phyloP scores from a whole-genome alignment of 1,140 invertebrate genomes.

The Pemphigus obesinymphae region DNA sequence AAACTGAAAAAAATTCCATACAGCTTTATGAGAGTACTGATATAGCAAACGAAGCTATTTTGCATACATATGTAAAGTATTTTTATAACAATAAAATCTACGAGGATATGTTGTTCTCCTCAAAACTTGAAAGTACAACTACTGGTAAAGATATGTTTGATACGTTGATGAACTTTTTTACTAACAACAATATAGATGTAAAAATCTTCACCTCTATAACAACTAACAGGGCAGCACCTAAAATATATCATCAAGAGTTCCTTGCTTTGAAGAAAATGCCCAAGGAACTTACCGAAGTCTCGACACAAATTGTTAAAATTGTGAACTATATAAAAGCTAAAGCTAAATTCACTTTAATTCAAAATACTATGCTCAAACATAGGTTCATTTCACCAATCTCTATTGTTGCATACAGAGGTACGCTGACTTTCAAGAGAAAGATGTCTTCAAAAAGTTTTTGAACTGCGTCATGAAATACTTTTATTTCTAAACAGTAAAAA shows the following conservation, averaged over 20 bases:
- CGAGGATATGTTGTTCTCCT: not conserved
- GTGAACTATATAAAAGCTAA: constrained; percentile 20
- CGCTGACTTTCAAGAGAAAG: constrained; percentile 9
- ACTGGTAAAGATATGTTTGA: not conserved
- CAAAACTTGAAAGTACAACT: not conserved
- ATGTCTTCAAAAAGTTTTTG: not conserved
- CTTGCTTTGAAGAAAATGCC: constrained; percentile 49
- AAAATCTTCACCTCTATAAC: not conserved
- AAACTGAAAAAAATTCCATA: too few species aligned
- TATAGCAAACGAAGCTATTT: too few species aligned
- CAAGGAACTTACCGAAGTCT: constrained; percentile 45
- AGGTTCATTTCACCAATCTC: not conserved
- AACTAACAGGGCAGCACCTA: not conserved
- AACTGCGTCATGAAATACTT: constrained; percentile 7
- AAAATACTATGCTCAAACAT: constrained; percentile 11
- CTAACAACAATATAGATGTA: not conserved
- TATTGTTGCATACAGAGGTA: constrained; percentile 13
- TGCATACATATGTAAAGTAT: not conserved
- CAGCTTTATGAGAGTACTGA: too few species aligned
- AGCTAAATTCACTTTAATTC: not conserved
- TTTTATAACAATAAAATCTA: not conserved
- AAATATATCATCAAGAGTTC: constrained; percentile 43
- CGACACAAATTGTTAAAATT: constrained; percentile 36
- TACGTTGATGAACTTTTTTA: not conserved
- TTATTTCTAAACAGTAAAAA: not conserved